Evolutionary conservation across 2,888 invertebrate genomes (phyloP).

Genomic region (Erebia epiphron): DNA sequence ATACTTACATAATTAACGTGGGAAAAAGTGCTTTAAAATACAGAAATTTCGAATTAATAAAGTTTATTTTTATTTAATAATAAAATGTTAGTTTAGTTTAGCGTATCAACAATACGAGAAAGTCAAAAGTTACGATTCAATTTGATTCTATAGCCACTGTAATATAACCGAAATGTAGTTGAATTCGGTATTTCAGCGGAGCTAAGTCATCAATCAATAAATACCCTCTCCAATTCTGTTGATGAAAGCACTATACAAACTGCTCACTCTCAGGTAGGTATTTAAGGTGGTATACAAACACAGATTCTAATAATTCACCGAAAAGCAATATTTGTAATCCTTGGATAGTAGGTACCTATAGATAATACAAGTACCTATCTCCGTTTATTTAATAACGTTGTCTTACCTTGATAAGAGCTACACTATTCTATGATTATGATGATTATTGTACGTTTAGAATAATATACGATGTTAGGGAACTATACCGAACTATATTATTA

Average conservation of each 20-base stretch:
- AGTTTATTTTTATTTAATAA: no score
- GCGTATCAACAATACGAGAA: background rate
- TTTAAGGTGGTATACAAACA: constrained; percentile 16
- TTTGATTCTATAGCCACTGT: background rate
- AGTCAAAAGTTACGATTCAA: background rate
- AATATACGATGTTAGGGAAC: no score
- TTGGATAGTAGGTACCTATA: background rate
- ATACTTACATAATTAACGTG: no score
- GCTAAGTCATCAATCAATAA: constrained; percentile 12
- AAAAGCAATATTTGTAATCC: constrained; percentile 21
- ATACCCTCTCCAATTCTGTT: constrained; percentile 17
- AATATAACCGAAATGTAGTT: background rate
- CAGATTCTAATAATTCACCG: constrained; percentile 16
- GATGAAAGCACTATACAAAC: constrained; percentile 10
- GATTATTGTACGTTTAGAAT: background rate
- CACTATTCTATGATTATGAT: background rate
- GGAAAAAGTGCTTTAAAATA: no score
- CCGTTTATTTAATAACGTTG: constrained; percentile 14
- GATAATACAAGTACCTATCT: background rate
- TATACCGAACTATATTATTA: no score
- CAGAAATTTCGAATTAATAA: no score
- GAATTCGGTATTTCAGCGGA: background rate
- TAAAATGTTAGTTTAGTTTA: no score
- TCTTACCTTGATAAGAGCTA: background rate
- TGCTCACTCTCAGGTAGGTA: constrained; percentile 20